These are phyloP conservation scores for Eolophus roseicapilla DNA, from an alignment of 2,113 vertebrate species.

Conservation along the genomic window DNA sequence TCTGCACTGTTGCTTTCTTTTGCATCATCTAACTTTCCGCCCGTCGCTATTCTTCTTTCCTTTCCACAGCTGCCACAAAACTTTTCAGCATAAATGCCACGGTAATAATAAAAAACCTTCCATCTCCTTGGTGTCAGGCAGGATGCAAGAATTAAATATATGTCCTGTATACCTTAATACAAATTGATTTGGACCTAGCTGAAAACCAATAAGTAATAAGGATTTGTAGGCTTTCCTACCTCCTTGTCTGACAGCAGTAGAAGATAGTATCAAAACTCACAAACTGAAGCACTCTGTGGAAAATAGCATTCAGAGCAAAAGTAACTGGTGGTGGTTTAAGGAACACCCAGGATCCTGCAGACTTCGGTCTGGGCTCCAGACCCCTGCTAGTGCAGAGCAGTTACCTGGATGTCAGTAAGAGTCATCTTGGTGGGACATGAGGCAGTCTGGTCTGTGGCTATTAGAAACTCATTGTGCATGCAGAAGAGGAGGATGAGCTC, in stretches of 20 bases:
- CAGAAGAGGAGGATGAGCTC: slow-evolving; percentile 6
- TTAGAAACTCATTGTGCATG: neutral
- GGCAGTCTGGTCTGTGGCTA: neutral
- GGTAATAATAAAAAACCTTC: neutral
- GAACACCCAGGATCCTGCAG: neutral
- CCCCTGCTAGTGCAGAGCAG: neutral
- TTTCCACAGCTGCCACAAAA: neutral
- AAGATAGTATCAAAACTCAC: neutral
- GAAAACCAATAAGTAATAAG: slow-evolving; percentile 55
- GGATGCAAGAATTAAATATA: slow-evolving; percentile 24
- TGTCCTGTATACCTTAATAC: neutral
- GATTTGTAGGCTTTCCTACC: slow-evolving; percentile 41
- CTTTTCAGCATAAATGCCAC: neutral
- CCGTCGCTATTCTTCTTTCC: neutral
- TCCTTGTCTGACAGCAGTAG: slow-evolving; percentile 19
- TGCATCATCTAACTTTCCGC: neutral
- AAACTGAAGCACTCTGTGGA: neutral
- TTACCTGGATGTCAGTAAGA: neutral
- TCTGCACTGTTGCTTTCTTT: neutral
- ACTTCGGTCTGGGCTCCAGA: neutral
- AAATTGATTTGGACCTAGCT: slow-evolving; percentile 48
- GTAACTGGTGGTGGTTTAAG: neutral
- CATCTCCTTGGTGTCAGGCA: neutral
- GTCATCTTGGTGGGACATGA: neutral
- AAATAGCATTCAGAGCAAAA: neutral